These are phyloP conservation scores for Tautogolabrus adspersus DNA, from an alignment of 2,113 vertebrate species.

Conservation along the genomic window DNA sequence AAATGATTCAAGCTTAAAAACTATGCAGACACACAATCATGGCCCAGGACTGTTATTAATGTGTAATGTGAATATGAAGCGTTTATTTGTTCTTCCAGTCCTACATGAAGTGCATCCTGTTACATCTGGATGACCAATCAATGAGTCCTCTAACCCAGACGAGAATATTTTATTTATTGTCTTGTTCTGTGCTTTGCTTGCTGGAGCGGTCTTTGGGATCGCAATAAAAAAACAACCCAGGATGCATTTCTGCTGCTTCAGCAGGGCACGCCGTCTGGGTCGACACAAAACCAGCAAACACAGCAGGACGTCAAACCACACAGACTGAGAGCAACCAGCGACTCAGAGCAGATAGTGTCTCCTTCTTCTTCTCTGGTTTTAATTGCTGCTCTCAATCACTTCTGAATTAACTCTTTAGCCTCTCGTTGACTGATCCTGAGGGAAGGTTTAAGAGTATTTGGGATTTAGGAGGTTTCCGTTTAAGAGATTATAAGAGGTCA, in stretches of 20 bases:
- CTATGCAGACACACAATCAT: too few species aligned
- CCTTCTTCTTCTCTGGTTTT: not conserved
- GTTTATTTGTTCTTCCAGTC: too few species aligned
- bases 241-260: slow-evolving; percentile 53
- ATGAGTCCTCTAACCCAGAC: not conserved
- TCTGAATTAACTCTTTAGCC: not conserved
- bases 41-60: too few species aligned
- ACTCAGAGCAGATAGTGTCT: not conserved
- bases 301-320: slow-evolving; percentile 40
- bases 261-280: slow-evolving; percentile 22
- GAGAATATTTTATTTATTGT: not conserved
- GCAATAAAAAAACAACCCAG: slow-evolving; percentile 19
- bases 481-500: not conserved
- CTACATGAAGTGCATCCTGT: not conserved
- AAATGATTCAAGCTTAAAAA: too few species aligned
- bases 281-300: slow-evolving; percentile 14
- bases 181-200: not conserved
- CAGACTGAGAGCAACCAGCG: not conserved
- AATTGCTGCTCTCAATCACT: not conserved
- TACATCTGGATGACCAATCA: not conserved
- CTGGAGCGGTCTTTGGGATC: slow-evolving; percentile 4
- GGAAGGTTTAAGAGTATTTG: too few species aligned
- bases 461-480: slow-evolving; percentile 15
- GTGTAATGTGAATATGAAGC: too few species aligned
- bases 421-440: not conserved